phyloP scores from a whole-genome alignment of 1,140 invertebrate genomes.

The Aplysia californica region DNA sequence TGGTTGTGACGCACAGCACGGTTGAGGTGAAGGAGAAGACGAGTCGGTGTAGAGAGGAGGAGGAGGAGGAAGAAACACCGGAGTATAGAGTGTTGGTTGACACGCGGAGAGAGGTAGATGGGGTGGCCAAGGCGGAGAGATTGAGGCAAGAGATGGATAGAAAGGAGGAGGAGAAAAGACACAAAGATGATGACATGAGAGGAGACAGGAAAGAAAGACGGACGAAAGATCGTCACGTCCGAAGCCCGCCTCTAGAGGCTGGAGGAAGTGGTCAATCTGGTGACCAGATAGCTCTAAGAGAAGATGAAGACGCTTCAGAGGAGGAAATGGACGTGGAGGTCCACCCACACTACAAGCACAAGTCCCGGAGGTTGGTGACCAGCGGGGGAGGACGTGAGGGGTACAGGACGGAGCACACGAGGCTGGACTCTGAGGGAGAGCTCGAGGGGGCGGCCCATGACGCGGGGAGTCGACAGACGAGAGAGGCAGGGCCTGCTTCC shows the following conservation, averaged over 20 bases:
- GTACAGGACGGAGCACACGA: background rate
- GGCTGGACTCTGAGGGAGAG: background rate
- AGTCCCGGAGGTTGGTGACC: background rate
- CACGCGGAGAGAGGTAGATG: too few relatives aligned
- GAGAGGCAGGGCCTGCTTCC: background rate
- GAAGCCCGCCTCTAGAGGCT: background rate
- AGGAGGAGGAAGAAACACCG: background rate
- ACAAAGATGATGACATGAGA: background rate
- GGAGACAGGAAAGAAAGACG: background rate
- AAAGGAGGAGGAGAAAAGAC: background rate
- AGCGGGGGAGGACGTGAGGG: too few relatives aligned
- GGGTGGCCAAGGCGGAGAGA: background rate
- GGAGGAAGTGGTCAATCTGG: background rate
- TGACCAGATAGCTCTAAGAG: background rate
- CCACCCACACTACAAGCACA: background rate
- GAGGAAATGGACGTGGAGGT: background rate
- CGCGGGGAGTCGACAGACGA: background rate
- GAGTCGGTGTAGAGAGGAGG: background rate
- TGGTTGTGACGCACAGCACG: background rate
- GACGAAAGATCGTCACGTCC: background rate
- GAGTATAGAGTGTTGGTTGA: background rate
- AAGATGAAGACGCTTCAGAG: background rate
- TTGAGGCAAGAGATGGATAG: background rate
- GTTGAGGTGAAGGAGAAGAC: conserved; percentile 2
- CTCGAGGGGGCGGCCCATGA: background rate